phyloP scores from a whole-genome alignment of 2,113 vertebrate genomes.

The Oostethus manadensis region DNA sequence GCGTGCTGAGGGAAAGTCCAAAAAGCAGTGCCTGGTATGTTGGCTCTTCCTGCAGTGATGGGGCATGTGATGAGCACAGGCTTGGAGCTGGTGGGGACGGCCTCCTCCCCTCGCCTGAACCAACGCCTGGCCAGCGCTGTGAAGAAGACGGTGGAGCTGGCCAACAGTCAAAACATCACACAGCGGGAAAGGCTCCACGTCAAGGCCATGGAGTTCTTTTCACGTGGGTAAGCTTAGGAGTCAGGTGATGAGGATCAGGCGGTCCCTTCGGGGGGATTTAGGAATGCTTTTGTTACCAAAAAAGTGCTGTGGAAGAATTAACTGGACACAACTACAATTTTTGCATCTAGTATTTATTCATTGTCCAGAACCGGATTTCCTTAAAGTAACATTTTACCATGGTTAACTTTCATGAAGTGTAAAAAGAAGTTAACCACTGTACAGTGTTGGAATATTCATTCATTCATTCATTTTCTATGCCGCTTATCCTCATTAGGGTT shows the following conservation, averaged over 20 bases:
- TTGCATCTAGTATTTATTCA: too few species aligned
- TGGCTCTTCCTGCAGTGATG: constrained; percentile 75
- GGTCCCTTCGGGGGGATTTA: not conserved
- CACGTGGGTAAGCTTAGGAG: constrained; percentile 77
- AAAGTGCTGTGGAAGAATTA: not conserved
- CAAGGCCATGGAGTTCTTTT: constrained; percentile 78
- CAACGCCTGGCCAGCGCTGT: constrained; percentile 72
- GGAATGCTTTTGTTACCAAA: not conserved
- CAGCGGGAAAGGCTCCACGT: constrained; percentile 82
- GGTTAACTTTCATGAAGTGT: too few species aligned
- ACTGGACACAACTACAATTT: not conserved
- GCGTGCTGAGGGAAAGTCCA: not conserved
- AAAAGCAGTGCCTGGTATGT: constrained; percentile 1
- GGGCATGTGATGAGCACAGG: constrained; percentile 84
- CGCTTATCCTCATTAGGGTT: too few species aligned
- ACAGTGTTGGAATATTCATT: too few species aligned
- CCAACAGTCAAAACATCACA: constrained; percentile 73
- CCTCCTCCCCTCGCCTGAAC: constrained; percentile 71
- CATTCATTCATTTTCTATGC: too few species aligned
- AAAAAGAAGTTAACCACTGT: too few species aligned
- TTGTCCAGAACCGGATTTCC: too few species aligned
- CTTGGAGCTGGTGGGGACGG: constrained; percentile 77
- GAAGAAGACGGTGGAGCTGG: constrained; percentile 71
- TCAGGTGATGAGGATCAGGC: not conserved
- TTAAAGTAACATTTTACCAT: too few species aligned